phyloP scores from a whole-genome alignment of 2,113 vertebrate genomes.

The Danio rerio region DNA sequence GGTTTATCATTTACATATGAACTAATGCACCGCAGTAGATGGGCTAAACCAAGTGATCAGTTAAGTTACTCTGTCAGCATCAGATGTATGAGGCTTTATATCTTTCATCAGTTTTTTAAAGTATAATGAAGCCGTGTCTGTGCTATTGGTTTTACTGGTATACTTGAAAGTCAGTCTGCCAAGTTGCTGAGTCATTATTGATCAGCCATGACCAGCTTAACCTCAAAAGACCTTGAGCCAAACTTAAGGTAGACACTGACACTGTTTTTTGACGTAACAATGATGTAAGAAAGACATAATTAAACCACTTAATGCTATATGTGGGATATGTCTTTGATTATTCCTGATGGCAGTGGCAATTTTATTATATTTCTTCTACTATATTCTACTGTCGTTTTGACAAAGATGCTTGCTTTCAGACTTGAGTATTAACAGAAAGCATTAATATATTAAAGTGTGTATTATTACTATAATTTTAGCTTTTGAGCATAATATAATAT shows the following conservation, averaged over 20 bases:
- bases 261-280: background rate
- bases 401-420: background rate
- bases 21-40: background rate
- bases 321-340: too few species aligned
- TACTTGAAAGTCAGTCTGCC: background rate
- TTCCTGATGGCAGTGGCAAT: too few species aligned
- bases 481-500: too few species aligned
- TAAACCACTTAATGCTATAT: too few species aligned
- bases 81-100: background rate
- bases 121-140: slow-evolving; percentile 30
- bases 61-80: background rate
- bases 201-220: slow-evolving; percentile 44
- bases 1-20: slow-evolving; percentile 16
- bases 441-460: too few species aligned
- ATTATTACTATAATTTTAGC: too few species aligned
- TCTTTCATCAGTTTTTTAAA: slow-evolving; percentile 41
- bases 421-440: background rate
- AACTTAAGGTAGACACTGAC: background rate
- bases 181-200: slow-evolving; percentile 39
- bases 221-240: slow-evolving; percentile 5
- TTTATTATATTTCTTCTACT: too few species aligned
- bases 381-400: background rate
- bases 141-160: background rate
- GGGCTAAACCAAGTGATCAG: background rate
- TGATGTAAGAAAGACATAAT: background rate